Evolutionary conservation across 1,140 invertebrate species (phyloP), one percentile per base, ranked within the genome.

Genomic region (Galendromus occidentalis): DNA sequence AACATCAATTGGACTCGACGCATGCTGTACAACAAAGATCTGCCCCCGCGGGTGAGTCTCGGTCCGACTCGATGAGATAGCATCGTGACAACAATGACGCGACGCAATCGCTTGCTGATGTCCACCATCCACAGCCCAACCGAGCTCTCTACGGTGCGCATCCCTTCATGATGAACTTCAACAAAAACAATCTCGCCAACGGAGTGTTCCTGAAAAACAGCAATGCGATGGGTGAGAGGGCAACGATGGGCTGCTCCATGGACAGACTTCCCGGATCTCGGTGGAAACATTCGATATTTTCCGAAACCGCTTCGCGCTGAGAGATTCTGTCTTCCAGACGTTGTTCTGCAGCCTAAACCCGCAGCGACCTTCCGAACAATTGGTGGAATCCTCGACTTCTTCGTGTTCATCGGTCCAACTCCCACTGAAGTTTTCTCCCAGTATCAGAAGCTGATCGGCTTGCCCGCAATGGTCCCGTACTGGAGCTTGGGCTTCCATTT

Each of bases 141-240:
- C 71, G 70, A 66, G 88, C 86, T 76, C 75, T 88, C 20, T 90
- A 90, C 71, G 86, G 87, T 7, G 81, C 81, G 55, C 87, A 92
- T 75, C 86, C 88, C 0, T 88, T 89, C 75, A 87, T 86, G 71
- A 72, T 90, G 71, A 76, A 80, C 0, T 72, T 87, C 59, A 85
- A 87, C 69, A 68, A 71, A 22, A 70, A 73, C 33, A 69, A 79
- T 75, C 41, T 82, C 81, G 39, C 78, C 71, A 81, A 85, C 73
- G 87, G 86, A 42, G 82, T 87, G 2, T 78, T 87, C 44, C 78
- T 90, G 22, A 75, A 85, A 22, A 90, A 89, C 68, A 86, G 85
- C 67, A 87, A 90, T 76, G 85, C 86, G 64, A 87, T 89, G 84
- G 86, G 86, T 87, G 78, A 73, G 74, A 7, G 12, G 17, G 51